Evolutionary conservation across 2,888 invertebrate species (phyloP).

Genomic region (Esperia sulphurella): DNA sequence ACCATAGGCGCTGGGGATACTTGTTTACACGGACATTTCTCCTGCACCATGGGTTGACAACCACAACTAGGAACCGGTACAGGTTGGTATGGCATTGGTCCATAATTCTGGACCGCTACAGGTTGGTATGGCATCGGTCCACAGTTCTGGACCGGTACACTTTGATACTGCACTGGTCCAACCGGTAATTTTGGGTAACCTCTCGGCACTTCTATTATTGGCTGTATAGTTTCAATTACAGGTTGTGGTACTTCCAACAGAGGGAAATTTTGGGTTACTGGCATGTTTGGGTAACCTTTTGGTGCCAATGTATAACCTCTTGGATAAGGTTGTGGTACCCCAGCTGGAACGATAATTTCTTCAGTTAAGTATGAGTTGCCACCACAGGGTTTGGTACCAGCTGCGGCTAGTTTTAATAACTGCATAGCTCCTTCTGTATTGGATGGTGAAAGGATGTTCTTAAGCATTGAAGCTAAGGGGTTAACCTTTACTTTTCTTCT

Average conservation of each 20-base stretch:
- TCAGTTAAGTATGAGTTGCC: slow-evolving; percentile 4
- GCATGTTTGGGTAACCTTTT: background rate
- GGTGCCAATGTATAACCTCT: too few relatives aligned
- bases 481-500: slow-evolving; percentile 10
- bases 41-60: background rate
- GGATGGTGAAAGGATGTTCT: slow-evolving; percentile 32
- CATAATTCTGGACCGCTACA: background rate
- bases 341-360: slow-evolving; percentile 1
- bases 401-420: slow-evolving; percentile 17
- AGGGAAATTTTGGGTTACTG: background rate
- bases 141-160: background rate
- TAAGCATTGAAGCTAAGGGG: slow-evolving; percentile 19
- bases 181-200: background rate
- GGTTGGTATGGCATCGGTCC: background rate
- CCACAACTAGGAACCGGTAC: background rate
- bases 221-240: background rate
- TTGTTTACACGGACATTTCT: background rate
- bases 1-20: slow-evolving; percentile 15
- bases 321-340: background rate
- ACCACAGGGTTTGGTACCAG: slow-evolving; percentile 6
- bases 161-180: background rate
- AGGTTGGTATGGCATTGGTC: background rate
- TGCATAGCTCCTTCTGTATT: slow-evolving; percentile 29
- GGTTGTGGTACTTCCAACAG: background rate
- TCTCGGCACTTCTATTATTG: background rate